phyloP scores from a whole-genome alignment of 2,888 invertebrate genomes.

The Plebejus argus region DNA sequence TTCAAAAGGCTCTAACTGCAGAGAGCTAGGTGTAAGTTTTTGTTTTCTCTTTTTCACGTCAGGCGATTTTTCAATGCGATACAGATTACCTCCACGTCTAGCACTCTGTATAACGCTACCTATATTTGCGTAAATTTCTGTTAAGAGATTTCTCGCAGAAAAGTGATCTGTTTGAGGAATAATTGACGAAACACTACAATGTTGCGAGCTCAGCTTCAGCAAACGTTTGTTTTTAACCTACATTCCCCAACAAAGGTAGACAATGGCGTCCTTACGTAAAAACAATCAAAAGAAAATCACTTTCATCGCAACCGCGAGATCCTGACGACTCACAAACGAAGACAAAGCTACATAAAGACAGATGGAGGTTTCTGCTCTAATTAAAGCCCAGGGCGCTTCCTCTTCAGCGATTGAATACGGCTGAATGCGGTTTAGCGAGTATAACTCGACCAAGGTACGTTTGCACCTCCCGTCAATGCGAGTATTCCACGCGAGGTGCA shows the following conservation, averaged over 20 bases:
- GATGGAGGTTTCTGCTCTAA: constrained; percentile 77
- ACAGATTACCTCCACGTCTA: no score
- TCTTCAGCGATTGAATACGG: constrained; percentile 72
- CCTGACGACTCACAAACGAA: constrained; percentile 52
- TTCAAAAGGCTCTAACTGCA: background rate
- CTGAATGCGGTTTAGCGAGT: constrained; percentile 74
- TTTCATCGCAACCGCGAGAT: constrained; percentile 36
- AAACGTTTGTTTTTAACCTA: constrained; percentile 12
- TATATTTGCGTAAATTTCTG: no score
- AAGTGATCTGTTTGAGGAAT: background rate
- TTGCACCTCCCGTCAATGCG: background rate
- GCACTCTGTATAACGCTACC: no score
- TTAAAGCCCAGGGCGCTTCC: constrained; percentile 78
- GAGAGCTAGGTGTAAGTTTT: background rate
- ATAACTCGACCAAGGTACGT: background rate
- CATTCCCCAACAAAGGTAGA: constrained; percentile 3
- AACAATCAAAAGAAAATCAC: constrained; percentile 32
- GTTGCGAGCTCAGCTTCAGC: background rate
- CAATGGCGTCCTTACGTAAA: constrained; percentile 1
- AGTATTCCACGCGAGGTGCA: background rate
- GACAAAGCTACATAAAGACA: constrained; percentile 75
- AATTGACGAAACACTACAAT: background rate
- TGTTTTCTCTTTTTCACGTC: no score
- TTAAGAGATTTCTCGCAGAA: background rate
- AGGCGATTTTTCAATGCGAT: no score